Percentiles rank a stretch among this genome's conserved stretches.
Evolutionary conservation across 2,113 vertebrate genomes (phyloP).

Genomic region (Coreoperca whiteheadi): DNA sequence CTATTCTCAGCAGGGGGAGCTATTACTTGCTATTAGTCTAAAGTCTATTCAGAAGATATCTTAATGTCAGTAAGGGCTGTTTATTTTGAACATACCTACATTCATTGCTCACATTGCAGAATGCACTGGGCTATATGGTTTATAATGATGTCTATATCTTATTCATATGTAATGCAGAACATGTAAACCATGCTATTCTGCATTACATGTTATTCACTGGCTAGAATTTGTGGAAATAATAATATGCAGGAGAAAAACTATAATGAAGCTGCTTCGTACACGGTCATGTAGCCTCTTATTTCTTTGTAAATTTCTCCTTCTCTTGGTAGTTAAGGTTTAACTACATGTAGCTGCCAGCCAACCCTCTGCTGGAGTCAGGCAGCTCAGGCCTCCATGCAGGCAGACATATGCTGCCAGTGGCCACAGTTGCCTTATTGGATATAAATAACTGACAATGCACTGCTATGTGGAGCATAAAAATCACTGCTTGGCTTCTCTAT

Average conservation of each 20-base stretch:
- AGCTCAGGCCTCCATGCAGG: conserved; percentile 62
- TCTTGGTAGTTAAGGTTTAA: conserved; percentile 18
- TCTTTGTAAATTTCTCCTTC: not conserved
- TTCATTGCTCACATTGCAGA: not conserved
- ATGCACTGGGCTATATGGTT: not conserved
- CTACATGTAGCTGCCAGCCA: conserved; percentile 42
- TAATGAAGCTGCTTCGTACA: not conserved
- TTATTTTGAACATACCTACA: conserved; percentile 1
- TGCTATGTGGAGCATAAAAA: conserved; percentile 82
- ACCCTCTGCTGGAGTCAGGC: conserved; percentile 45
- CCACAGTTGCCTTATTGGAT: conserved; percentile 74
- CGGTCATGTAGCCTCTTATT: not conserved
- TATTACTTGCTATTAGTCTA: conserved; percentile 60
- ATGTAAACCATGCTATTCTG: not conserved
- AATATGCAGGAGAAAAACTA: not conserved
- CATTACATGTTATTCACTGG: not conserved
- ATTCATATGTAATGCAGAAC: not conserved
- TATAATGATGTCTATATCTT: not conserved
- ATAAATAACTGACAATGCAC: conserved; percentile 83
- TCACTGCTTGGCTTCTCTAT: conserved; percentile 52
- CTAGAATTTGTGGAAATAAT: not conserved
- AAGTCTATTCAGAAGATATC: conserved; percentile 17
- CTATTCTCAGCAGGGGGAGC: conserved; percentile 77
- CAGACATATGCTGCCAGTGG: conserved; percentile 78
- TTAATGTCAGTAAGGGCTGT: conserved; percentile 12